Conservation (phyloP, 2,888 invertebrate genomes). For the Hyposoter dolosus region DNA sequence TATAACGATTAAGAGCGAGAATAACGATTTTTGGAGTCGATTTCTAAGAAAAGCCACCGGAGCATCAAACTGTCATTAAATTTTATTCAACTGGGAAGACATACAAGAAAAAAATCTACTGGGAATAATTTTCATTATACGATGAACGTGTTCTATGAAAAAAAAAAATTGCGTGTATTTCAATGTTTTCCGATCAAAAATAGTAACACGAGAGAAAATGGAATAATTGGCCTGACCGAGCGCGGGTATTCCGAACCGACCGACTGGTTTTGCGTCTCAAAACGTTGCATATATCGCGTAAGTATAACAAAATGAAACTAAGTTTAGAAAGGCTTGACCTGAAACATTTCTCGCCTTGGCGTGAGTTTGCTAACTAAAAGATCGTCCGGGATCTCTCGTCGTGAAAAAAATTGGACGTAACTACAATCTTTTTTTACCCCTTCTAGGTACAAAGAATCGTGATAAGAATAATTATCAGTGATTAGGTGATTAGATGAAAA, state of each 20-base stretch:
- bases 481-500: not conserved
- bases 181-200: not conserved
- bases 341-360: constrained; percentile 33
- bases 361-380: constrained; percentile 19
- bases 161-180: not conserved
- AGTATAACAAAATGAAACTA: constrained; percentile 18
- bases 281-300: not conserved
- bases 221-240: not conserved
- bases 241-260: not conserved
- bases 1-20: not conserved
- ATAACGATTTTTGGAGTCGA: not conserved
- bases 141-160: not conserved
- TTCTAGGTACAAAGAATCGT: not conserved
- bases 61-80: not conserved
- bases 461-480: constrained; percentile 47
- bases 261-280: constrained; percentile 32
- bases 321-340: constrained; percentile 56
- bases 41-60: not conserved
- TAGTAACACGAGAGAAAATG: not conserved
- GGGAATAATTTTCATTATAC: not conserved
- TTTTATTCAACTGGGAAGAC: not conserved
- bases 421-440: constrained; percentile 4
- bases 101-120: not conserved
- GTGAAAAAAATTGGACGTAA: not conserved
- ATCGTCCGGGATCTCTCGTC: constrained; percentile 3